These are phyloP conservation scores for Drosophila orena DNA, from an alignment of 1,140 invertebrate species.

Conservation along the genomic window DNA sequence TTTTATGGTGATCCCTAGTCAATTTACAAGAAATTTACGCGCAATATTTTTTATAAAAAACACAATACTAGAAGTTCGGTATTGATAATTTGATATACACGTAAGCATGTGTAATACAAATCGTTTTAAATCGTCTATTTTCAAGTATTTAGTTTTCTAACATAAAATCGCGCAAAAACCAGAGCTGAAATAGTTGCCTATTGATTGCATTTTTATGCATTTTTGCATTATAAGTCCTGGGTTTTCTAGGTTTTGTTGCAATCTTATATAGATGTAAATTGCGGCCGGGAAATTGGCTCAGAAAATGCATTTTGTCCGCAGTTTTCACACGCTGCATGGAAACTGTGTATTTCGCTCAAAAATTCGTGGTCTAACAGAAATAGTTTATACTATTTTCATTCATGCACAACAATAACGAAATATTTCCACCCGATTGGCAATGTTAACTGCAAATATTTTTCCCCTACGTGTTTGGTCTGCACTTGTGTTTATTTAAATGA, in stretches of 20 bases:
- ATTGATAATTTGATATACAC: too few relatives aligned
- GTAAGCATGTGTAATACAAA: too few relatives aligned
- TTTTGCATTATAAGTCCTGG: background rate
- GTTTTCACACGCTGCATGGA: slow-evolving; percentile 46
- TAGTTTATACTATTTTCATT: slow-evolving; percentile 44
- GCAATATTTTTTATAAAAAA: too few relatives aligned
- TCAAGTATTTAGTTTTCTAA: too few relatives aligned
- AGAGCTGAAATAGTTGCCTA: too few relatives aligned
- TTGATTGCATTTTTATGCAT: background rate
- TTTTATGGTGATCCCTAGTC: background rate
- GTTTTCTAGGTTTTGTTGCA: slow-evolving; percentile 16
- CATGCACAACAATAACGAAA: slow-evolving; percentile 26
- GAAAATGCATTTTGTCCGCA: slow-evolving; percentile 47
- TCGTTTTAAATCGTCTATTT: too few relatives aligned
- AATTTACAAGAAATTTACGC: too few relatives aligned
- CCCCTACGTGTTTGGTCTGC: slow-evolving; percentile 11
- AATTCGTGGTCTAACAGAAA: slow-evolving; percentile 45
- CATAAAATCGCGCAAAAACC: too few relatives aligned
- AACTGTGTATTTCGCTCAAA: slow-evolving; percentile 61
- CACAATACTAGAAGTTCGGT: too few relatives aligned
- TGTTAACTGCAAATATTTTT: slow-evolving; percentile 47
- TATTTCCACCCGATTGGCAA: slow-evolving; percentile 51
- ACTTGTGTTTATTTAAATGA: slow-evolving; percentile 72
- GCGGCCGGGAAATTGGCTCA: slow-evolving; percentile 24
- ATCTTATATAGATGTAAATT: slow-evolving; percentile 15